A percentile compares a stretch with the other conserved stretches of the same genome.
Evolutionary conservation across 1,140 invertebrate species (phyloP).

Genomic region (Gonatopus flavifemur): DNA sequence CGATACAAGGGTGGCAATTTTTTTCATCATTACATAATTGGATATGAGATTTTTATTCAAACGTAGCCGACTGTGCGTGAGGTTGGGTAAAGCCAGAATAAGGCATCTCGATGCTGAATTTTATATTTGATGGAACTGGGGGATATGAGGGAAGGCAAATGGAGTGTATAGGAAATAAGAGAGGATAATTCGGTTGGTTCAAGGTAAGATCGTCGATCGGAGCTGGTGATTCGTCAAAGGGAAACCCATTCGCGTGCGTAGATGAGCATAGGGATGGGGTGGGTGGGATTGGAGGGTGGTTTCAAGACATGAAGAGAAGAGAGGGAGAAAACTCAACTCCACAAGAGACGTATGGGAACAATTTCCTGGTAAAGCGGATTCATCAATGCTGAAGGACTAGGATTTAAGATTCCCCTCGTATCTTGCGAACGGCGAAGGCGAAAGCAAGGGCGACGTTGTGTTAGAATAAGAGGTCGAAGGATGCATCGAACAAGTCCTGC

Average conservation of each 20-base stretch:
- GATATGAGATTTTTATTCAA: no score
- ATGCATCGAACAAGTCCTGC: conserved; percentile 28
- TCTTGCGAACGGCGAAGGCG: conserved; percentile 18
- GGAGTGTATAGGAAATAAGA: conserved; percentile 10
- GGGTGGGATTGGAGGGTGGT: no score
- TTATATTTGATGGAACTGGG: no score
- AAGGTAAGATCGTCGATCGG: conserved; percentile 11
- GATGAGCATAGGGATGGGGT: background rate
- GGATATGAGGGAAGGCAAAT: no score
- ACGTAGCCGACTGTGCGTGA: no score
- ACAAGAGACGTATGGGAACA: conserved; percentile 43
- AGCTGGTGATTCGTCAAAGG: conserved; percentile 15
- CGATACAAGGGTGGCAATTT: no score
- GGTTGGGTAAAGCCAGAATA: no score
- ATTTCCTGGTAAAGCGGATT: conserved; percentile 42
- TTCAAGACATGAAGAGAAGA: no score
- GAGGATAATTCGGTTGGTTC: conserved; percentile 24
- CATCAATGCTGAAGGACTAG: conserved; percentile 40
- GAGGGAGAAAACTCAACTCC: conserved; percentile 17
- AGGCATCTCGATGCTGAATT: no score
- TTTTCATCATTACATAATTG: no score
- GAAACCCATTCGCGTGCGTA: conserved; percentile 8
- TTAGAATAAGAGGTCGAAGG: background rate
- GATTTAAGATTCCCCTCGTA: conserved; percentile 39
- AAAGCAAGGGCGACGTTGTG: conserved; percentile 12